phyloP scores from a whole-genome alignment of 2,113 vertebrate species.

The Rhea pennata region DNA sequence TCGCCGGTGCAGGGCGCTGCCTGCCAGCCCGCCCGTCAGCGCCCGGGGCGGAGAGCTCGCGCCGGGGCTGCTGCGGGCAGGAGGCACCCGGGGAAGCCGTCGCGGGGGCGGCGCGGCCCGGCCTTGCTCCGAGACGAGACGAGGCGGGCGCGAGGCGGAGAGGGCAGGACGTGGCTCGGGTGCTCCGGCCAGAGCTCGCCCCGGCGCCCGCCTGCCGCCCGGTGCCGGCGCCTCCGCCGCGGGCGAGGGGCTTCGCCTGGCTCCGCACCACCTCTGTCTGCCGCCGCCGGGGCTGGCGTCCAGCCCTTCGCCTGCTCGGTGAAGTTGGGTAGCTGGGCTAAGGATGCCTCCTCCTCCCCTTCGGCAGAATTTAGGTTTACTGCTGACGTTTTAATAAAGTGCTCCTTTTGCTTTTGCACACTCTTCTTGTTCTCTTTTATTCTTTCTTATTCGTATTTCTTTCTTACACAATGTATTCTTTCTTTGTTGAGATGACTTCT shows the following conservation, averaged over 20 bases:
- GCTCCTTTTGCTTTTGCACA: background rate
- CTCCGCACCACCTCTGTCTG: background rate
- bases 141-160: too few species aligned
- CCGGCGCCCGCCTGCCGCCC: accelerated
- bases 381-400: accelerated
- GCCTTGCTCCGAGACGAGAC: too few species aligned
- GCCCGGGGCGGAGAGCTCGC: too few species aligned
- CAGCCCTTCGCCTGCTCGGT: accelerated
- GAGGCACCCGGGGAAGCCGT: too few species aligned
- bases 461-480: background rate
- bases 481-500: background rate
- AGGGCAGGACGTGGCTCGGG: background rate
- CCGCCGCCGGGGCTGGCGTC: background rate
- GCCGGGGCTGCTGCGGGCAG: too few species aligned
- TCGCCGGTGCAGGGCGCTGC: too few species aligned
- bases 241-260: background rate
- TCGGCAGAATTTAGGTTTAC: background rate
- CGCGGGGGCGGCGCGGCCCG: too few species aligned
- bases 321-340: background rate
- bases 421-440: background rate
- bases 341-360: background rate
- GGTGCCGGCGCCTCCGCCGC: background rate
- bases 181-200: background rate
- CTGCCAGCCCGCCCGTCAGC: too few species aligned
- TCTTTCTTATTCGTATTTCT: background rate